Evolutionary conservation across 2,113 vertebrate genomes (phyloP).

Genomic region (Malurus alboscapulatus): DNA sequence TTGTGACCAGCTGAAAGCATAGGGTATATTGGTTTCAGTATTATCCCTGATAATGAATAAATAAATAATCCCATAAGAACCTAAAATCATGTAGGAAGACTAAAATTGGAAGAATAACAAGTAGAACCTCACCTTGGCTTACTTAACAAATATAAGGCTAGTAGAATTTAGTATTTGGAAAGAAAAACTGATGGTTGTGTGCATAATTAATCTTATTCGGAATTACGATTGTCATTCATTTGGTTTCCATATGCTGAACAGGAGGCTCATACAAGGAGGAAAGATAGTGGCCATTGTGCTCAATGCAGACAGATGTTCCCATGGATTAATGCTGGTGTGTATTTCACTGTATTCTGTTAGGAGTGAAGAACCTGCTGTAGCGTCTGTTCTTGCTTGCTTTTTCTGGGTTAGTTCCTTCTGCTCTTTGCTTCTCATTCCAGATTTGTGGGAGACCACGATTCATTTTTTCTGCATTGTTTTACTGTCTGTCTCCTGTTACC

Average conservation of each 20-base stretch:
- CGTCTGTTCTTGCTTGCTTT: background rate
- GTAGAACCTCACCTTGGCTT: background rate
- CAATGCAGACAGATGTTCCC: background rate
- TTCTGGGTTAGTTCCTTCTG: background rate
- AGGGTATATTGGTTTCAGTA: background rate
- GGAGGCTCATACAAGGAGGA: background rate
- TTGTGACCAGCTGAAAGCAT: background rate
- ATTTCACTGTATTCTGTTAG: background rate
- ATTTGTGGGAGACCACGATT: background rate
- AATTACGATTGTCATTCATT: background rate
- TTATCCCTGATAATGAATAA: background rate
- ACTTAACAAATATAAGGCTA: background rate
- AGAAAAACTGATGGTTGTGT: background rate
- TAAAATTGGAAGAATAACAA: background rate
- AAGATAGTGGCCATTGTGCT: background rate
- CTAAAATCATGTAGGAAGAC: background rate
- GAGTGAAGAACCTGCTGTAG: background rate
- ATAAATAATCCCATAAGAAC: background rate
- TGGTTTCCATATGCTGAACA: background rate
- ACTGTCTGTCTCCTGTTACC: background rate
- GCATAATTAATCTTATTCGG: background rate
- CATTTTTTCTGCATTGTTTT: background rate
- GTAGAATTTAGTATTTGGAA: background rate
- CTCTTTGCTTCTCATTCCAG: background rate
- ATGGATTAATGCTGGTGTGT: background rate